phyloP scores from a whole-genome alignment of 2,113 vertebrate species.

The Labeo catla region DNA sequence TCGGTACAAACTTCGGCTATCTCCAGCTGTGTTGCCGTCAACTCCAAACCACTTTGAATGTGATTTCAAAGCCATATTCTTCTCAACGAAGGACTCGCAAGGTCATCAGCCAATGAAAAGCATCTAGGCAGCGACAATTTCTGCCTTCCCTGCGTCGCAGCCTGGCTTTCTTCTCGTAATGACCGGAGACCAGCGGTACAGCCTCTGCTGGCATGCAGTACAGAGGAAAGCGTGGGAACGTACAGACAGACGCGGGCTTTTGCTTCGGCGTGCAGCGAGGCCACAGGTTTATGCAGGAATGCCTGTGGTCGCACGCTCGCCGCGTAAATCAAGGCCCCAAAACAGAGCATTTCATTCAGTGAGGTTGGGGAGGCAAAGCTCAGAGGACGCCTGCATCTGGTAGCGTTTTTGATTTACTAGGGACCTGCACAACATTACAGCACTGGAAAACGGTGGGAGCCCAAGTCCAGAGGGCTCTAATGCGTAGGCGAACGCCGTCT shows the following conservation, averaged over 20 bases:
- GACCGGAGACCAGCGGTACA: conserved; percentile 11
- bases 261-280: conserved; percentile 19
- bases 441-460: conserved; percentile 69
- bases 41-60: neutral
- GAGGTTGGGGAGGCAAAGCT: conserved; percentile 54
- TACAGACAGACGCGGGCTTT: conserved; percentile 21
- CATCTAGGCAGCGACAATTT: neutral
- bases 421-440: conserved; percentile 74
- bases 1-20: neutral
- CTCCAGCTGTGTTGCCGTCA: conserved; percentile 11
- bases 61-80: conserved; percentile 17
- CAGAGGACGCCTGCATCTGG: conserved; percentile 75
- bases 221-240: conserved; percentile 58
- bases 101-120: conserved; percentile 23
- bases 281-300: conserved; percentile 58
- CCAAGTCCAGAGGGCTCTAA: conserved; percentile 71
- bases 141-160: neutral
- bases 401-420: conserved; percentile 76
- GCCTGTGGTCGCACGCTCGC: conserved; percentile 58
- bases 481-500: conserved; percentile 51
- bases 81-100: neutral
- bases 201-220: conserved; percentile 7
- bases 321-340: conserved; percentile 52
- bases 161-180: conserved; percentile 41
- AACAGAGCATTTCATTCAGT: conserved; percentile 49